A percentile compares a stretch with the other conserved stretches of the same genome.
Evolutionary conservation across 2,797 vertebrate genomes (phyloP).

Genomic region (Urophycis tenuis): DNA sequence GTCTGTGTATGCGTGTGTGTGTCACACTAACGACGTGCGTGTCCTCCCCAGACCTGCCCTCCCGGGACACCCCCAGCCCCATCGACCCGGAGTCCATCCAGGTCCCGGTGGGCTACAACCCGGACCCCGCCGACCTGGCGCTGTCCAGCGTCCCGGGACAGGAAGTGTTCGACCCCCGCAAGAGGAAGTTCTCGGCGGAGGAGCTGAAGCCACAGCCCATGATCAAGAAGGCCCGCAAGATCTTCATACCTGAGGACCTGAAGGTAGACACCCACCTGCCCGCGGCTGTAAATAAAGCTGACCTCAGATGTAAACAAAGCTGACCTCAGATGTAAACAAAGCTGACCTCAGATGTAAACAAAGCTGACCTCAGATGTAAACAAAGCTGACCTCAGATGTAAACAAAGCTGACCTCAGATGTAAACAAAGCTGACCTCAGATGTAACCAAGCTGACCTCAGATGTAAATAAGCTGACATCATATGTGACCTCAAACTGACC

Average conservation of each 20-base stretch:
- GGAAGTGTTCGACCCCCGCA: constrained; percentile 96
- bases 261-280: constrained; percentile 75
- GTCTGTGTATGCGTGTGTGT: not conserved
- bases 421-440: no score
- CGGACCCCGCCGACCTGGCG: constrained; percentile 91
- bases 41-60: constrained; percentile 51
- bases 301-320: no score
- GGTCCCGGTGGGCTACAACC: constrained; percentile 86
- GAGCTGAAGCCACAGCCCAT: constrained; percentile 98
- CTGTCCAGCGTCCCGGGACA: constrained; percentile 96
- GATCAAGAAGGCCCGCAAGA: constrained; percentile 97
- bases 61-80: constrained; percentile 89
- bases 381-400: no score
- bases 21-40: not conserved
- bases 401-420: no score
- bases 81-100: constrained; percentile 96
- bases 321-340: no score
- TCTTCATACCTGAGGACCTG: constrained; percentile 94
- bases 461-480: no score
- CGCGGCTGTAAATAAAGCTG: no score
- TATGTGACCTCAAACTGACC: no score
- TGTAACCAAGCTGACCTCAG: no score
- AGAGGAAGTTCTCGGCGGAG: constrained; percentile 91
- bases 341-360: no score
- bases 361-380: no score